Evolutionary conservation across 2,113 vertebrate genomes (phyloP), one percentile per base, ranked within the genome.

Genomic region (Albula glossodonta): DNA sequence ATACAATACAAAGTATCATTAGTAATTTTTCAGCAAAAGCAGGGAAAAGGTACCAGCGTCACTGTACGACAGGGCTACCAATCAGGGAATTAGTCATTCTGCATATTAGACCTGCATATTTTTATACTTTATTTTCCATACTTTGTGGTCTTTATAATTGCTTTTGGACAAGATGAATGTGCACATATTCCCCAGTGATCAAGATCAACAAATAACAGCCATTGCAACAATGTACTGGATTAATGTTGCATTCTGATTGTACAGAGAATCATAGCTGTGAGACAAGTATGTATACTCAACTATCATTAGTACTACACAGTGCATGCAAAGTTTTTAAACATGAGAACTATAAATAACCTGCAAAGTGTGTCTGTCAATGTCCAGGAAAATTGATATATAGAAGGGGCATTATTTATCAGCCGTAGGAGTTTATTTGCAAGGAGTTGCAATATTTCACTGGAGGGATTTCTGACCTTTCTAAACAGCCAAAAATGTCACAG

Each of bases 401-500:
- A 41, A 78, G 22, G 77, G 22, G 31, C 77, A 80, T 85, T 85
- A 80, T 78, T 80, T 83, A 80, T 63, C 78, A 80, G 22, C 41
- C 31, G 50, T 85, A 49, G 53, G 78, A 56, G 49, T 85, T 85
- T 80, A 85, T 80, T 85, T 80, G 77, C 56, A 85, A 85, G 80
- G 78, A 78, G 31, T 80, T 60, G 53, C 31, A 51, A 56, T 77
- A 85, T 85, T 85, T 63, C 78, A 80, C 84, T 51, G 6, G 77
- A 85, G 84, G 53, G 84, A 85, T 63, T 60, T 60, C 53, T 85
- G 84, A 85, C 84, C 84, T 85, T 85, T 85, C 78, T 63, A 85
- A 41, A 51, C 84, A 80, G 78, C 78, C 78, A 80, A 80, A 80
- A 85, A 85, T 85, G 84, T 80, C 84, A 85, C 56, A 50, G 84